Conservation (phyloP, 2,888 invertebrate genomes). For the Dynastes hyllus region DNA sequence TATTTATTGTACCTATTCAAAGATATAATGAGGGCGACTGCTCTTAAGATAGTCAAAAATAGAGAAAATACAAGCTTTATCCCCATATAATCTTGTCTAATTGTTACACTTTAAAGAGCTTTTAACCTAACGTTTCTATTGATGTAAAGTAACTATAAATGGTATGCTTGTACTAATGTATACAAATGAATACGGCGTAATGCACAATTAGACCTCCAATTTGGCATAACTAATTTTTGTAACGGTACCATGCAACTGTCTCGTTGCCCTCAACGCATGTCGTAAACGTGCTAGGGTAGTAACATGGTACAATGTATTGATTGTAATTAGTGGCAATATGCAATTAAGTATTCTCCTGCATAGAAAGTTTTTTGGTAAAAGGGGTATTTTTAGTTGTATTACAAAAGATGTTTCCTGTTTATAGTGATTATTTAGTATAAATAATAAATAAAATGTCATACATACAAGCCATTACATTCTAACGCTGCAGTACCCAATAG, state of each 20-base stretch:
- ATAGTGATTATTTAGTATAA: no score
- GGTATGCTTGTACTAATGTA: background rate
- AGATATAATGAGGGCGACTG: no score
- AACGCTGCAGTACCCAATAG: no score
- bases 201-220: slow-evolving; percentile 32
- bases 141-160: background rate
- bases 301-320: no score
- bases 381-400: no score
- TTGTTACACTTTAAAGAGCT: slow-evolving; percentile 27
- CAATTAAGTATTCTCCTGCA: no score
- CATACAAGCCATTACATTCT: no score
- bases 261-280: background rate
- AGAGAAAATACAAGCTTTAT: background rate
- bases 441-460: no score
- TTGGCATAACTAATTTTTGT: slow-evolving; percentile 31
- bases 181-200: slow-evolving; percentile 24
- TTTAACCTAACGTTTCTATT: slow-evolving; percentile 31
- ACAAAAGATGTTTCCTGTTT: no score
- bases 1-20: no score
- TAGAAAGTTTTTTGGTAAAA: no score
- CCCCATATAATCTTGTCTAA: slow-evolving; percentile 28
- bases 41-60: slow-evolving; percentile 4
- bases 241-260: slow-evolving; percentile 26
- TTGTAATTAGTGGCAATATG: no score
- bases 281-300: background rate